Conservation (phyloP, 2,888 invertebrate species). For the Lamellibrachia satsuma region DNA sequence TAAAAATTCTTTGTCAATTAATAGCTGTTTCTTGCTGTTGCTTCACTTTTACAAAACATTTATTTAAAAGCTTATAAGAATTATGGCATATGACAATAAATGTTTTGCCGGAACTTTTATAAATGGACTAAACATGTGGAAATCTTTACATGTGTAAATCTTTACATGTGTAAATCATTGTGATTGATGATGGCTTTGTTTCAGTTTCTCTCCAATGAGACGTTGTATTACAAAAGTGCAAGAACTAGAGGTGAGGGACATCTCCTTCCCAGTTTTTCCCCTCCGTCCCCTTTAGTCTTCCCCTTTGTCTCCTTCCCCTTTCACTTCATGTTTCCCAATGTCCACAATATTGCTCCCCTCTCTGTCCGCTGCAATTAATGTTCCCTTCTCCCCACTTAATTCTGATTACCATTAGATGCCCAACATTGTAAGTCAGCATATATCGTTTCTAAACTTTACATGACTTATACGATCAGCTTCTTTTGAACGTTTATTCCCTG, state of each 20-base stretch:
- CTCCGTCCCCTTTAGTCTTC: not conserved
- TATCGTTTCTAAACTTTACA: not conserved
- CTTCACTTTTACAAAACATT: not conserved
- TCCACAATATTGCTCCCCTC: too few species aligned
- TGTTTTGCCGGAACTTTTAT: not conserved
- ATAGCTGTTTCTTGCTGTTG: too few species aligned
- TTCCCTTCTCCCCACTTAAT: too few species aligned
- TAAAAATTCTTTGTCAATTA: too few species aligned
- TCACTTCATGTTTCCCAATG: not conserved
- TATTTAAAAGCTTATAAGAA: not conserved
- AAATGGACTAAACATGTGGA: not conserved
- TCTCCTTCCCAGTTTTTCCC: not conserved
- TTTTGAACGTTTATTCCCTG: too few species aligned
- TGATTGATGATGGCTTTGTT: constrained; percentile 25
- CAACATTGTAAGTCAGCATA: too few species aligned
- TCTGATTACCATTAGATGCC: too few species aligned
- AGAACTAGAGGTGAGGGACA: constrained; percentile 65
- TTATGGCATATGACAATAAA: not conserved
- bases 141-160: constrained; percentile 20
- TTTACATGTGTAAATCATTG: constrained; percentile 20
- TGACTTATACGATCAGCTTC: not conserved
- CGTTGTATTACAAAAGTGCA: constrained; percentile 76
- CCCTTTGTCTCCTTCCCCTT: not conserved
- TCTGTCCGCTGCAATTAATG: too few species aligned
- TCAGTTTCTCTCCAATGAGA: constrained; percentile 73